Base-by-base conservation (phyloP, 1,140 invertebrate genomes). In the Bathynomus jamesi region DNA sequence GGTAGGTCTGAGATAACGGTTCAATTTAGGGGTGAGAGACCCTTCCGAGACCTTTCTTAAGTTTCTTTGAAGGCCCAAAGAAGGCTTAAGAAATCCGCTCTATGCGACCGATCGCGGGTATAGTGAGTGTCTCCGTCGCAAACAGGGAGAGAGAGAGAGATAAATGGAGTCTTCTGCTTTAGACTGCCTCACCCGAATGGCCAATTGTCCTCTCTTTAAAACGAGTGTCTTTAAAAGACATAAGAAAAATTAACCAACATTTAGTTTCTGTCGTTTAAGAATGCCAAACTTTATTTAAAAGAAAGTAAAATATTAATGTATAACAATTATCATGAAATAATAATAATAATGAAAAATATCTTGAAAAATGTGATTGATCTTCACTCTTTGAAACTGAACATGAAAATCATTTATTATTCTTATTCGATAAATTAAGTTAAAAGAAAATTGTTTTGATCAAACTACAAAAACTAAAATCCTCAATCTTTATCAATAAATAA, bases 221-320 rank as follows among this genome's bases (percentile, higher is more conserved):
- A 53, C 40, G 40, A 53, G 40, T 53, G 40, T 53, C 40, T 53
- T 53, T 53, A 53, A 53, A 53, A 53, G 40, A 53, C 40, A 53
- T 53, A 53, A 53, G 21, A 53, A 53, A 53, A 53, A 53, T 3
- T 53, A 3, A 53, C 2, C 40, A 3, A 3, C 13, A n/a, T n/a
- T n/a, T n/a, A n/a, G n/a, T n/a, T n/a, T n/a, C n/a, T n/a, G n/a
- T n/a, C n/a, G n/a, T n/a, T n/a, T n/a, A n/a, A n/a, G n/a, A n/a
- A n/a, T n/a, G n/a, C n/a, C n/a, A n/a, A n/a, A n/a, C n/a, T n/a
- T n/a, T n/a, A n/a, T n/a, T n/a, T n/a, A n/a, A n/a, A n/a, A n/a
- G n/a, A n/a, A n/a, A n/a, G n/a, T n/a, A n/a, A n/a, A n/a, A n/a
- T 17, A 53, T 53, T 53, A 53, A 53, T 53, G 5, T 53, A 2